Evolutionary conservation across 2,797 vertebrate genomes (phyloP), one percentile per base, ranked within the genome.

Genomic region (Dromococcyx pavoninus): DNA sequence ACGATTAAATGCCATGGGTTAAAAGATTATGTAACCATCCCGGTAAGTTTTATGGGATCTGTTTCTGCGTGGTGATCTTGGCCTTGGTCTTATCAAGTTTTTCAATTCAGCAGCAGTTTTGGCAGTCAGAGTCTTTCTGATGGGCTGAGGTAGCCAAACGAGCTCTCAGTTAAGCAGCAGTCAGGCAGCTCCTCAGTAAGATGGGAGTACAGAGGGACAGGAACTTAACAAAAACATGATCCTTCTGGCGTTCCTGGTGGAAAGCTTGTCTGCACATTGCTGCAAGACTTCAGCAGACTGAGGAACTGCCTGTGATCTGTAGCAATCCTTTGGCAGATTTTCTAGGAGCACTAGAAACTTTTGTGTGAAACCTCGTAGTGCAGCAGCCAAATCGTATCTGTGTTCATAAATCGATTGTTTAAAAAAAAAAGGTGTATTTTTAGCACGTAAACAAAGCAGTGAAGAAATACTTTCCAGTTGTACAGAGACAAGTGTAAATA

Each of bases 401-500:
- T 78, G 62, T 48, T 69, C 43, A 22, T 41, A 16, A 86, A 81
- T 65, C 27, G 57, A 2, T 23, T 70, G 28, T 57, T 17, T 27
- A 4, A 41, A 73, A 18, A 33, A 27, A 19, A 32, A 50, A 91
- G 24, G 19, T 24, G 11, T 48, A 48, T 23, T 48, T 48, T 23
- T 23, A 48, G 46, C 46, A 43, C 2, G 21, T 74, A 28, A 86
- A 53, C 50, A 50, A 53, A 89, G 43, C n/a, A 35, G 21, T 32
- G 32, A 86, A 92, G 41, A 80, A 91, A 35, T 76, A 43, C 23
- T 69, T 85, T 4, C 11, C 21, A 43, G 23, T 46, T 81, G 46
- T 50, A 70, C 67, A 44, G 53, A 61, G 35, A 50, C 76, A 7
- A n/a, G 60, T 83, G 41, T 77, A 84, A 91, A 65, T 91, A 73